Base-by-base conservation (phyloP, 2,797 vertebrate genomes). In the Bradypus variegatus region DNA sequence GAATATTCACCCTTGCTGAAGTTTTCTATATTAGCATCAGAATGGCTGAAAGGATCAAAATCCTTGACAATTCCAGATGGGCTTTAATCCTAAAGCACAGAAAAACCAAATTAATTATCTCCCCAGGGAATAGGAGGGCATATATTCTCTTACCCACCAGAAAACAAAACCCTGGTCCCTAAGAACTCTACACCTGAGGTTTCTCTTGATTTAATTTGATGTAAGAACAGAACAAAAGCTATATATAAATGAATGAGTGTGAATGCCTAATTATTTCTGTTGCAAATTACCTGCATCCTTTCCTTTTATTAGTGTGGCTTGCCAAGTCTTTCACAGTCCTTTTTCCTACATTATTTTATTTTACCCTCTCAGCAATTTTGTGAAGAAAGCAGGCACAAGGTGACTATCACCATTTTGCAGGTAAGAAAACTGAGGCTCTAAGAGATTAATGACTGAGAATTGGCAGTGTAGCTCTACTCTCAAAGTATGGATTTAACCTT, bases 131-230 rank as follows among this genome's bases (percentile, higher is more conserved):
- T 53, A 14, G 0, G 3, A 33, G 36, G 48, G 41, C n/a, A 55
- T 75, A 53, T 86, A 45, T 94, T 89, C 33, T 88, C 89, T 84
- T 86, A 75, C 36, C 70, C 45, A 78, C 53, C 25, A 67, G 10
- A n/a, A 94, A 85, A 45, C 41, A 60, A 72, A 88, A 77, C 48
- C 58, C 36, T 31, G 27, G 64, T 19, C 67, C 21, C 29, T 92
- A 86, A 90, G 78, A 91, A 73, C 65, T 60, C 33, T 72, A 67
- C 18, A 84, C 53, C 69, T 92, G 48, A 58, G 67, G 76, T 91
- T 91, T 93, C 62, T 67, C 64, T 91, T 93, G 81, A 92, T 73
- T 93, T 89, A 88, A 85, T 92, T 87, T 87, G 36, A 88, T 64
- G 29, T n/a, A 91, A 89, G 76, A 64, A 86, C 91, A 58, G 38